phyloP scores from a whole-genome alignment of 2,888 invertebrate genomes.

The Heliconius ismenius region DNA sequence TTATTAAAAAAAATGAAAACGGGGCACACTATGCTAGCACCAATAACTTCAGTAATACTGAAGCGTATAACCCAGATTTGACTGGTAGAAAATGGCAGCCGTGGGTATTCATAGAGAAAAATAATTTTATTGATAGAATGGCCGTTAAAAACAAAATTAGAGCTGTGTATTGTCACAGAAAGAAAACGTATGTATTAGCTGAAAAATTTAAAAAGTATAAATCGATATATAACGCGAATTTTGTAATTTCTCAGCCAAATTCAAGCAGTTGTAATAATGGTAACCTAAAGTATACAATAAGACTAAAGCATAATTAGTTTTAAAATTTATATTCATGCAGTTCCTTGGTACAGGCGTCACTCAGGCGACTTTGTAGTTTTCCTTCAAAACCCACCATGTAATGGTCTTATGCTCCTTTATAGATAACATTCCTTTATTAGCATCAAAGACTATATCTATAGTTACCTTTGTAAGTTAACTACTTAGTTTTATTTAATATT shows the following conservation, averaged over 20 bases:
- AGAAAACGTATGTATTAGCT: slow-evolving; percentile 66
- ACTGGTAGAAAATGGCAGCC: slow-evolving; percentile 80
- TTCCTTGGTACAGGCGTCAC: slow-evolving; percentile 45
- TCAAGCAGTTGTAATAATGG: slow-evolving; percentile 57
- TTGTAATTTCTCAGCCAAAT: slow-evolving; percentile 71
- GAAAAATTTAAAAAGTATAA: slow-evolving; percentile 75
- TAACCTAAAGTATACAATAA: slow-evolving; percentile 74
- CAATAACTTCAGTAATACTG: slow-evolving; percentile 59
- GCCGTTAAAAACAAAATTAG: slow-evolving; percentile 66
- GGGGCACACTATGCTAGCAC: slow-evolving; percentile 78
- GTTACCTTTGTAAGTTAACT: slow-evolving; percentile 69
- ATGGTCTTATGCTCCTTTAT: slow-evolving; percentile 54
- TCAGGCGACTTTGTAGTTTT: background rate
- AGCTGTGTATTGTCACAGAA: slow-evolving; percentile 70
- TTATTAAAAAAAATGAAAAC: slow-evolving; percentile 75
- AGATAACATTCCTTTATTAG: slow-evolving; percentile 63
- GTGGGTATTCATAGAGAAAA: slow-evolving; percentile 76
- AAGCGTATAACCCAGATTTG: slow-evolving; percentile 69
- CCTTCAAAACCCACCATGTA: slow-evolving; percentile 54
- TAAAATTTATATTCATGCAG: slow-evolving; percentile 12
- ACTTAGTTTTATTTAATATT: slow-evolving; percentile 46
- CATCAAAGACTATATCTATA: slow-evolving; percentile 57
- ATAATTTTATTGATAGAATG: slow-evolving; percentile 75
- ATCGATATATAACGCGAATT: slow-evolving; percentile 66
- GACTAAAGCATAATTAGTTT: slow-evolving; percentile 65